These are phyloP conservation scores for Achatina immaculata DNA, from an alignment of 1,140 invertebrate genomes.

Conservation along the genomic window DNA sequence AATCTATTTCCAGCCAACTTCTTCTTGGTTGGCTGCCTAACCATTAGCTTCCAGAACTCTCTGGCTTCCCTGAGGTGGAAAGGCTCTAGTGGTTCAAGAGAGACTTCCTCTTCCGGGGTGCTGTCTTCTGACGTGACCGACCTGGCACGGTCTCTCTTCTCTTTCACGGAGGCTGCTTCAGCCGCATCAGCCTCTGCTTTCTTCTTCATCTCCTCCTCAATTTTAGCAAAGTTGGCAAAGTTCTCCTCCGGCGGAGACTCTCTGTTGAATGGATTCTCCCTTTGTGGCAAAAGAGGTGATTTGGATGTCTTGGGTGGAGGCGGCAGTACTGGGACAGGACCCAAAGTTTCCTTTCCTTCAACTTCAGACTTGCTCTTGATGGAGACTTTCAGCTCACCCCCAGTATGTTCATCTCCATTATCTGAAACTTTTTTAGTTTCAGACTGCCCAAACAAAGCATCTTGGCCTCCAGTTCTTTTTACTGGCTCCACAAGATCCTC, in stretches of 20 bases:
- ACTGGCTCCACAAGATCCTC: neutral
- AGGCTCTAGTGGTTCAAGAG: conserved; percentile 91
- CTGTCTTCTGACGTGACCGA: conserved; percentile 69
- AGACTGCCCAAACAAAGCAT: neutral
- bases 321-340: conserved; percentile 47
- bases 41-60: conserved; percentile 96
- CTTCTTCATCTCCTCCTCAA: conserved; percentile 47
- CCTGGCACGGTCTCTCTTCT: conserved; percentile 43
- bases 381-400: conserved; percentile 52
- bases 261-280: conserved; percentile 87
- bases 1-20: conserved; percentile 91
- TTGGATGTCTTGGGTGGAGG: conserved; percentile 63
- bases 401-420: conserved; percentile 52
- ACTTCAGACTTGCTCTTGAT: conserved; percentile 48
- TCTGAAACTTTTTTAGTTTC: neutral
- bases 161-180: conserved; percentile 33
- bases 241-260: conserved; percentile 71
- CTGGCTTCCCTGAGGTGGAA: conserved; percentile 85
- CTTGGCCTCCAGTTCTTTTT: neutral
- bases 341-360: conserved; percentile 29
- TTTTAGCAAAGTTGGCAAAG: conserved; percentile 65
- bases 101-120: conserved; percentile 93
- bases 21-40: conserved; percentile 97
- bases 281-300: conserved; percentile 73
- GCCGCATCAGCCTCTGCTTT: conserved; percentile 47